Conservation (phyloP, 2,888 invertebrate species). For the Mythimna vitellina region DNA sequence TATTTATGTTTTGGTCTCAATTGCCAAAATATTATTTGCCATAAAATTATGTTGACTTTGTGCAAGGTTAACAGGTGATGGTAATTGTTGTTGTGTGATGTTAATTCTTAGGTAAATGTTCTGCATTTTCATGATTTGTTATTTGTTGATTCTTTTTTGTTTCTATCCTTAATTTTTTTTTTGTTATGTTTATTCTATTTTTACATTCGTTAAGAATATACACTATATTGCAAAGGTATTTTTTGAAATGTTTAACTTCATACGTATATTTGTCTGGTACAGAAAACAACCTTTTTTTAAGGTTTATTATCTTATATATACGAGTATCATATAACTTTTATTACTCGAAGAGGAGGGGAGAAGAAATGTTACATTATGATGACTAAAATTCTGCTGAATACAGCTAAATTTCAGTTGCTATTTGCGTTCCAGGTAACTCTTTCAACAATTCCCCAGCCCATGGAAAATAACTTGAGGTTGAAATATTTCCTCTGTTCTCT, state of each 20-base stretch:
- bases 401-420: too few relatives aligned
- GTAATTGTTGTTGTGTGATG: too few relatives aligned
- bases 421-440: too few relatives aligned
- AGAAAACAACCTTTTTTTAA: not conserved
- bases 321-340: too few relatives aligned
- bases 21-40: slow-evolving; percentile 71
- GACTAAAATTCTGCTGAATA: too few relatives aligned
- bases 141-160: slow-evolving; percentile 12
- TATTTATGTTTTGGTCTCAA: slow-evolving; percentile 67
- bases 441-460: not conserved
- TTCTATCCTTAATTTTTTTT: slow-evolving; percentile 11
- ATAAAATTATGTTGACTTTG: slow-evolving; percentile 57
- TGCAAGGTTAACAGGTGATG: slow-evolving; percentile 56
- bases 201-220: not conserved
- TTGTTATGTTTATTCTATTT: slow-evolving; percentile 4
- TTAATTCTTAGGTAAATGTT: slow-evolving; percentile 17
- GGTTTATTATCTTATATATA: too few relatives aligned
- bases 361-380: too few relatives aligned
- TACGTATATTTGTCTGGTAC: not conserved
- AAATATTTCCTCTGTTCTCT: not conserved
- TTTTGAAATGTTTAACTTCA: not conserved
- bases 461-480: too few relatives aligned
- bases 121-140: slow-evolving; percentile 25
- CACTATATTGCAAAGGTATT: not conserved
- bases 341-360: too few relatives aligned